phyloP scores from a whole-genome alignment of 2,888 invertebrate genomes.

The Spodoptera picta region DNA sequence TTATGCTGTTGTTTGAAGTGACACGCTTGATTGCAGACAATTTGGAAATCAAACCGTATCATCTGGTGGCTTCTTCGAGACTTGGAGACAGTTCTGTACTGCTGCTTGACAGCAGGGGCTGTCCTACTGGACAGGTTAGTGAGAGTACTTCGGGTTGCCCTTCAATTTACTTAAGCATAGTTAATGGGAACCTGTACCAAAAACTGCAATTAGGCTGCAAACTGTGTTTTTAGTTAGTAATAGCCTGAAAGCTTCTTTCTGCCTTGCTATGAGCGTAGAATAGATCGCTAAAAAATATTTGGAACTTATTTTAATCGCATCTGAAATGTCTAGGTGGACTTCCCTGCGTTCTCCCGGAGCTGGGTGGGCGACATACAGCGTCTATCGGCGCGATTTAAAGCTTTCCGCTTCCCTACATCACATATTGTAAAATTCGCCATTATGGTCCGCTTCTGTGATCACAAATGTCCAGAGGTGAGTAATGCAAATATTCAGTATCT shows the following conservation, averaged over 20 bases:
- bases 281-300: too few species aligned
- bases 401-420: slow-evolving; percentile 96
- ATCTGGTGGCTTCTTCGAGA: slow-evolving; percentile 93
- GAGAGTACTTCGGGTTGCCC: not conserved
- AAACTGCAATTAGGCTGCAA: too few species aligned
- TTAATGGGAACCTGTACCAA: too few species aligned
- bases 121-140: slow-evolving; percentile 91
- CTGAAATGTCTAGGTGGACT: slow-evolving; percentile 78
- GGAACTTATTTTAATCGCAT: too few species aligned
- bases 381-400: slow-evolving; percentile 91
- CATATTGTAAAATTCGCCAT: slow-evolving; percentile 94
- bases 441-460: slow-evolving; percentile 94
- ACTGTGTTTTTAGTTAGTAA: too few species aligned
- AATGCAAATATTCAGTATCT: not conserved
- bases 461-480: slow-evolving; percentile 90
- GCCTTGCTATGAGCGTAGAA: too few species aligned
- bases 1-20: slow-evolving; percentile 19
- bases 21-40: slow-evolving; percentile 65
- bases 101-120: slow-evolving; percentile 93
- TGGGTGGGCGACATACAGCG: slow-evolving; percentile 76
- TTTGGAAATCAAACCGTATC: slow-evolving; percentile 92
- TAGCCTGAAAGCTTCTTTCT: too few species aligned
- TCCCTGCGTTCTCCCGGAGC: slow-evolving; percentile 84
- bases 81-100: slow-evolving; percentile 92
- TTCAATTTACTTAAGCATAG: too few species aligned